Evolutionary conservation across 2,797 vertebrate genomes (phyloP).

Genomic region (Macrochelys suwanniensis): DNA sequence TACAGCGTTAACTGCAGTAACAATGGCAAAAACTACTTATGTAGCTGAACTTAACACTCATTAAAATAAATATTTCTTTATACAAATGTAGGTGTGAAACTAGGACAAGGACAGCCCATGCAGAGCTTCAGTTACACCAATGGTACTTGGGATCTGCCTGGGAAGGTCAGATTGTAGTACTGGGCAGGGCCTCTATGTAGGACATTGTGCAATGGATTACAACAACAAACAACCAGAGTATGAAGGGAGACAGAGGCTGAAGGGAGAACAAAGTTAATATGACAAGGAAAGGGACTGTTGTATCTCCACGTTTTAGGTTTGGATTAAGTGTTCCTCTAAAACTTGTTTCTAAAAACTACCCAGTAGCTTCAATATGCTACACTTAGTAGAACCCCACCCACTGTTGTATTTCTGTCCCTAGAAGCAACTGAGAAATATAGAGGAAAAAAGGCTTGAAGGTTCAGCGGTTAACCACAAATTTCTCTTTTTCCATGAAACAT

Average conservation of each 20-base stretch:
- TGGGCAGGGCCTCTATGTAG: neutral
- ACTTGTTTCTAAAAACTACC: neutral
- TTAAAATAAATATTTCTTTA: conserved; percentile 19
- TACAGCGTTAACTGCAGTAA: neutral
- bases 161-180: neutral
- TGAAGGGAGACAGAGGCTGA: neutral
- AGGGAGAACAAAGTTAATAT: neutral
- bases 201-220: neutral
- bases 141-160: neutral
- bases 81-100: neutral
- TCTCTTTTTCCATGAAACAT: conserved; percentile 1
- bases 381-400: neutral
- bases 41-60: neutral
- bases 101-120: neutral
- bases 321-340: neutral
- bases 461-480: neutral
- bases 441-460: neutral
- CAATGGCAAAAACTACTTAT: neutral
- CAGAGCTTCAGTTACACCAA: neutral
- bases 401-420: neutral
- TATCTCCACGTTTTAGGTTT: neutral
- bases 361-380: neutral
- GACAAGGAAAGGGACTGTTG: neutral
- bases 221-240: neutral
- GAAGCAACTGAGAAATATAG: neutral